Conservation (phyloP, 2,113 vertebrate genomes). For the Sander lucioperca region DNA sequence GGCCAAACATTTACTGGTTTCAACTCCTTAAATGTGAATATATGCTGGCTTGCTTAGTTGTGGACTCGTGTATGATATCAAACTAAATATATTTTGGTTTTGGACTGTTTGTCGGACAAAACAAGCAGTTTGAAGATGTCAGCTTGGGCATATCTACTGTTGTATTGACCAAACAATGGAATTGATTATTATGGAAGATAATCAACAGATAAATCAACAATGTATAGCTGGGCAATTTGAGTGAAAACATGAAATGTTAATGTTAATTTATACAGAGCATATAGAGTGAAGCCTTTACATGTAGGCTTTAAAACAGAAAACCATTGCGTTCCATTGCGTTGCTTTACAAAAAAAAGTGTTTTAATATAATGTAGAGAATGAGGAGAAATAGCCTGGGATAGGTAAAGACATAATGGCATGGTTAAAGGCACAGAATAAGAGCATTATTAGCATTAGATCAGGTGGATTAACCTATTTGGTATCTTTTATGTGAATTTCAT, state of each 20-base stretch:
- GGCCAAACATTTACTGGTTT: neutral
- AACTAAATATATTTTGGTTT: neutral
- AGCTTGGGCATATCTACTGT: neutral
- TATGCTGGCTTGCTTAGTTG: neutral
- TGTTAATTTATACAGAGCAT: neutral
- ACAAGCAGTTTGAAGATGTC: neutral
- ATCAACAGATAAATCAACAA: neutral
- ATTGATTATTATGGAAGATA: neutral
- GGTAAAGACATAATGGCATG: no score
- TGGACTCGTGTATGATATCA: neutral
- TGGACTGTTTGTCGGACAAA: neutral
- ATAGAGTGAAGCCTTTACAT: neutral
- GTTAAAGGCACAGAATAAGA: neutral
- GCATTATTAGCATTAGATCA: neutral
- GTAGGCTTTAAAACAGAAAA: neutral
- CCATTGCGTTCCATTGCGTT: neutral
- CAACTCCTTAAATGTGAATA: neutral
- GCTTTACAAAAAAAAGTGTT: neutral
- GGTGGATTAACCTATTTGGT: neutral
- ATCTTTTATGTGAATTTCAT: neutral
- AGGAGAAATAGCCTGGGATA: no score
- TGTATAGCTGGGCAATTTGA: neutral
- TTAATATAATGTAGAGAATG: neutral
- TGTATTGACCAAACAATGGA: conserved; percentile 2
- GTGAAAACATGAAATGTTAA: neutral